Percentiles rank a stretch among this genome's conserved stretches.
phyloP scores from a whole-genome alignment of 2,113 vertebrate species.

The Antidorcas marsupialis region DNA sequence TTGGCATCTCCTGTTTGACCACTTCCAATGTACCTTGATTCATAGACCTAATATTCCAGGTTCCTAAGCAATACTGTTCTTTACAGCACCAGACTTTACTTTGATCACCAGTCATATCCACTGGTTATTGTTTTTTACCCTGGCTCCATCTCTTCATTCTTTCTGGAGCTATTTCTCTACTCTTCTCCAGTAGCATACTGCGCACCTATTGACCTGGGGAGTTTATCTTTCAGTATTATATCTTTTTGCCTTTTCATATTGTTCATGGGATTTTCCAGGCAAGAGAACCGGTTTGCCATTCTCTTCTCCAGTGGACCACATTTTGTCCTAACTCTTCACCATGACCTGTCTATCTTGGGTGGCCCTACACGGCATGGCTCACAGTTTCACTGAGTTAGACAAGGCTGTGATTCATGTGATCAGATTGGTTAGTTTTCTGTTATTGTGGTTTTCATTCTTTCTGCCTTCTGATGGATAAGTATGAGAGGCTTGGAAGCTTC shows the following conservation, averaged over 20 bases:
- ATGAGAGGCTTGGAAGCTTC: not conserved
- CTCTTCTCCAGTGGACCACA: not conserved
- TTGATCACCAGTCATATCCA: not conserved
- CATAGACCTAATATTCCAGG: not conserved
- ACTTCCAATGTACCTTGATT: not conserved
- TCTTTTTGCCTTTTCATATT: not conserved
- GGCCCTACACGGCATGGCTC: not conserved
- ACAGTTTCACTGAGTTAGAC: not conserved
- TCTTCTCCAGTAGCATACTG: not conserved
- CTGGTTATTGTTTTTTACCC: not conserved
- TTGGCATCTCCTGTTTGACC: not conserved
- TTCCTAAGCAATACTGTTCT: not conserved
- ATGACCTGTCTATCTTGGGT: not conserved
- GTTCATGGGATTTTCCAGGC: not conserved
- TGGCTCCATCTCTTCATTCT: not conserved
- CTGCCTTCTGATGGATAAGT: not conserved
- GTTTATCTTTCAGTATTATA: not conserved
- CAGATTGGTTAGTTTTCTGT: not conserved
- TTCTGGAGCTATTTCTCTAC: not conserved
- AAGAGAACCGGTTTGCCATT: not conserved
- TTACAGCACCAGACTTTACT: not conserved
- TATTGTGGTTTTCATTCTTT: not conserved
- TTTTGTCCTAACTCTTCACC: not conserved
- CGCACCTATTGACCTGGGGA: not conserved
- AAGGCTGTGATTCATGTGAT: not conserved